These are phyloP conservation scores for Mustelus asterias DNA, from an alignment of 2,113 vertebrate genomes.

Conservation along the genomic window DNA sequence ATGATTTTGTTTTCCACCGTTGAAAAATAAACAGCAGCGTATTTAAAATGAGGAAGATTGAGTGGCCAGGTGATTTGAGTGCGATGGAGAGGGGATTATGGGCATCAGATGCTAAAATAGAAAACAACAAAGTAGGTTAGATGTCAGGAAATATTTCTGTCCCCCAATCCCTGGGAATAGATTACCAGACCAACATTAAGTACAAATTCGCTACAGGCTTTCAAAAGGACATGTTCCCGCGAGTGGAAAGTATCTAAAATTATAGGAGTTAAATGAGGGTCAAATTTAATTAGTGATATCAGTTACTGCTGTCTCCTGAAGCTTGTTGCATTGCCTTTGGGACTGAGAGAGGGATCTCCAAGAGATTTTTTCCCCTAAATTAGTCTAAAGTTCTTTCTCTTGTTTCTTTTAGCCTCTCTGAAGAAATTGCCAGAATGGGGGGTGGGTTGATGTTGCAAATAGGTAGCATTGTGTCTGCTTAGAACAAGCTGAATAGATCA, in stretches of 20 bases:
- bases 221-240: neutral
- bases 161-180: neutral
- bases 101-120: neutral
- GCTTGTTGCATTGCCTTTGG: neutral
- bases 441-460: neutral
- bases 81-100: neutral
- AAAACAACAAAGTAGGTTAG: neutral
- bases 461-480: neutral
- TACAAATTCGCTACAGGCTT: neutral
- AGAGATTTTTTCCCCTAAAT: neutral
- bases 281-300: neutral
- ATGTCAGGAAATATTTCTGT: neutral
- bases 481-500: neutral
- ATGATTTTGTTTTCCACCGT: neutral
- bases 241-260: neutral
- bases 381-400: neutral
- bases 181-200: neutral
- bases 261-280: neutral
- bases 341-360: neutral
- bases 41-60: neutral
- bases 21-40: neutral
- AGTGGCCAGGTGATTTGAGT: neutral
- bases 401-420: neutral
- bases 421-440: neutral
- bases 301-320: neutral